phyloP scores from a whole-genome alignment of 2,888 invertebrate species.

The Nomada ruficornis region DNA sequence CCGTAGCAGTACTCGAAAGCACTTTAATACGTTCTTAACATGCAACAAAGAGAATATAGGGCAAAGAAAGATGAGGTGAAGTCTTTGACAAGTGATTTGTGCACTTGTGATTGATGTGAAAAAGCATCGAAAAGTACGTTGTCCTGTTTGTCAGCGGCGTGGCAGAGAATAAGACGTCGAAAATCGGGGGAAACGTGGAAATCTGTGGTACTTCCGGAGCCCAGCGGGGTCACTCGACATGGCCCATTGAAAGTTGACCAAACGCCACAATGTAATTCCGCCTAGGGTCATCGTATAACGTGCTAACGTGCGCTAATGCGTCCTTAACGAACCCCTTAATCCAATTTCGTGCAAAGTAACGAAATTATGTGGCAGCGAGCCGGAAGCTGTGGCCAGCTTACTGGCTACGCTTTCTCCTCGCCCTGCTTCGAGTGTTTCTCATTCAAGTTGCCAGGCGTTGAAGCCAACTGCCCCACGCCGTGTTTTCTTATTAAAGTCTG shows the following conservation, averaged over 20 bases:
- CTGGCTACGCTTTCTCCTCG: conserved; percentile 45
- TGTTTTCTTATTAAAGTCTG: neutral
- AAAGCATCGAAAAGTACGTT: conserved; percentile 27
- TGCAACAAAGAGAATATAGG: neutral
- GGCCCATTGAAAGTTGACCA: conserved; percentile 71
- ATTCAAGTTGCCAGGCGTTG: conserved; percentile 52
- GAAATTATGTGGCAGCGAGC: conserved; percentile 78
- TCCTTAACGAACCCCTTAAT: conserved; percentile 80
- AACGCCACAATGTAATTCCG: conserved; percentile 69
- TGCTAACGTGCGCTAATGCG: conserved; percentile 75
- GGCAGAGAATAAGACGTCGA: conserved; percentile 14
- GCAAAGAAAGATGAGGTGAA: neutral
- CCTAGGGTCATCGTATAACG: conserved; percentile 72
- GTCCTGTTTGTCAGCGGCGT: neutral
- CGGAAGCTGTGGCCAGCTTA: conserved; percentile 76
- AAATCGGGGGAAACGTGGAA: conserved; percentile 48
- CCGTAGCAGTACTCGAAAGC: neutral
- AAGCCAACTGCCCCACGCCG: conserved; percentile 15
- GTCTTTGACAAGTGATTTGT: conserved; percentile 2
- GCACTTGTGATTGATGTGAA: neutral
- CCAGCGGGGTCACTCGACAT: conserved; percentile 56
- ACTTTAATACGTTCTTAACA: neutral
- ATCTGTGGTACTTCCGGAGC: conserved; percentile 58
- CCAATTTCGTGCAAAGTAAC: conserved; percentile 79
- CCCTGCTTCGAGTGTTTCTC: conserved; percentile 60